phyloP scores from a whole-genome alignment of 2,113 vertebrate species.

The Mesocricetus auratus region DNA sequence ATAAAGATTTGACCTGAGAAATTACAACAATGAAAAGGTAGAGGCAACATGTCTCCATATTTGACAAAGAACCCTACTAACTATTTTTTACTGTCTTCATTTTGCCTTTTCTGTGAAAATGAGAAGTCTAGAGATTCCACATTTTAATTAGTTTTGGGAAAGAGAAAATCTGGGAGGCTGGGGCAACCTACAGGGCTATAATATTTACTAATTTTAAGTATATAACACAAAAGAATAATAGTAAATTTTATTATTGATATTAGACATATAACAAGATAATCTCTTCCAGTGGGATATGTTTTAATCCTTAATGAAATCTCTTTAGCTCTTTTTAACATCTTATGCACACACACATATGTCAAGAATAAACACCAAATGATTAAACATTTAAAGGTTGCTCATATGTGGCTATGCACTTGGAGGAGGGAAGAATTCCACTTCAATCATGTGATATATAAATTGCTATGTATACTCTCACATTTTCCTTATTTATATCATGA shows the following conservation, averaged over 20 bases:
- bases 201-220: constrained; percentile 74
- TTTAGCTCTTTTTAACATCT: constrained; percentile 56
- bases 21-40: neutral
- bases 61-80: neutral
- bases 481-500: neutral
- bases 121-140: neutral
- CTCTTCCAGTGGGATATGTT: constrained; percentile 52
- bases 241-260: constrained; percentile 60
- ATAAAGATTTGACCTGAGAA: neutral
- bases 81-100: neutral
- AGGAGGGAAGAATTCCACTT: rapidly evolving
- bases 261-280: neutral
- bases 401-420: neutral
- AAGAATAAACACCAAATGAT: neutral
- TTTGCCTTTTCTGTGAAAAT: constrained; percentile 41
- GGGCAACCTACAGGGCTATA: neutral
- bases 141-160: neutral
- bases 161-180: neutral
- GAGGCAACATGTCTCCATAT: neutral
- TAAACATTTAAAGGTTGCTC: neutral
- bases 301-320: constrained; percentile 40
- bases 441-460: neutral
- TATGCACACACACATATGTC: no score
- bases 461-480: neutral
- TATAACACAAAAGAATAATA: neutral